phyloP scores from a whole-genome alignment of 2,113 vertebrate species.

The Pristiophorus japonicus region DNA sequence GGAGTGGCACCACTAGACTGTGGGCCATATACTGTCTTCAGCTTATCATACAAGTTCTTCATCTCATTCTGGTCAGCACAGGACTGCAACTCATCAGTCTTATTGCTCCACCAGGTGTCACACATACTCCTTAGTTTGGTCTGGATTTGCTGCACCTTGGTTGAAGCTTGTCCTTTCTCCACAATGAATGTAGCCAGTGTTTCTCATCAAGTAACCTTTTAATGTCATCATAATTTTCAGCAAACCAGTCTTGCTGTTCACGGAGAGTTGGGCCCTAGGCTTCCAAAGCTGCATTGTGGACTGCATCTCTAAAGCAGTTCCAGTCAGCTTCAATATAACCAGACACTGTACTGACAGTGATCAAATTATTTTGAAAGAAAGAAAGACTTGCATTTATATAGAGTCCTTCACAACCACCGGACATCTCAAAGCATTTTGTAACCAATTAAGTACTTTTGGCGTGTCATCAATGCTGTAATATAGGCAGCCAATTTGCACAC shows the following conservation, averaged over 20 bases:
- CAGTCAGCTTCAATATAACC: neutral
- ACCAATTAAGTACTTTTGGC: no score
- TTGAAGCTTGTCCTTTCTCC: neutral
- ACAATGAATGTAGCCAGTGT: neutral
- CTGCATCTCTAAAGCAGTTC: neutral
- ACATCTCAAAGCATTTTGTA: no score
- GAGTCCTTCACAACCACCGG: no score
- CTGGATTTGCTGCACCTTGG: neutral
- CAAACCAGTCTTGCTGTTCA: neutral
- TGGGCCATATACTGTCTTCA: neutral
- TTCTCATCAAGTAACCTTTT: neutral
- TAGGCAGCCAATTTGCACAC: no score
- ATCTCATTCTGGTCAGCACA: neutral
- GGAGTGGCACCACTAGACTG: slow-evolving; percentile 17
- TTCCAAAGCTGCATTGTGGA: neutral
- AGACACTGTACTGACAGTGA: neutral
- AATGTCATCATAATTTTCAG: neutral
- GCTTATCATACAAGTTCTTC: slow-evolving; percentile 31
- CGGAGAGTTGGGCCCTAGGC: neutral
- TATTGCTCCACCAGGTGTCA: neutral
- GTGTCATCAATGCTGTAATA: no score
- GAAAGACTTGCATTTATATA: no score
- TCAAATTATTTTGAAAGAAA: neutral
- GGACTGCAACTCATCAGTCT: neutral
- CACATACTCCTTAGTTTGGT: neutral